phyloP scores from a whole-genome alignment of 64 coral and sea anemone genomes.

The Stylophora pistillata region DNA sequence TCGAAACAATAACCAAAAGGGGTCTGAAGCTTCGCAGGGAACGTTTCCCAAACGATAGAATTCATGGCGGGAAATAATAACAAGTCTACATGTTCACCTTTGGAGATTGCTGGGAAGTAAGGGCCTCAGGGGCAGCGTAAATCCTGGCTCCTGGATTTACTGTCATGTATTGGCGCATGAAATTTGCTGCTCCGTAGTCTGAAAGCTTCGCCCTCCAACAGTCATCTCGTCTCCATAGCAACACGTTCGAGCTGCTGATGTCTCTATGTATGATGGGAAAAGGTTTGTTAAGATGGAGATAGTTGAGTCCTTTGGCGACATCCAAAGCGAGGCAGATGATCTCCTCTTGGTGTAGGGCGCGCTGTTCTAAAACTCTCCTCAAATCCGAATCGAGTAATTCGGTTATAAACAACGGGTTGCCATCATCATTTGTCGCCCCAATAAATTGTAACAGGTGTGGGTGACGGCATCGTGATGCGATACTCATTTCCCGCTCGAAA shows the following conservation, averaged over 20 bases:
- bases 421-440: conserved; percentile 88
- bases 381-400: conserved; percentile 85
- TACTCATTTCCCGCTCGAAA: conserved; percentile 97
- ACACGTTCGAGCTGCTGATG: conserved; percentile 94
- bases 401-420: conserved; percentile 76
- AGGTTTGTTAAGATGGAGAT: conserved; percentile 90
- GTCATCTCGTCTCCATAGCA: conserved; percentile 91
- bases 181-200: conserved; percentile 96
- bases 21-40: too few relatives aligned
- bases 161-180: conserved; percentile 97
- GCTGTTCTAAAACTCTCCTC: conserved; percentile 69
- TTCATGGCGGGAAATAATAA: too few relatives aligned
- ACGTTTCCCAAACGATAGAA: background rate
- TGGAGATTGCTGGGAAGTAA: conserved; percentile 85
- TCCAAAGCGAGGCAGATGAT: conserved; percentile 72
- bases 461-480: conserved; percentile 85
- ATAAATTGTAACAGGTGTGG: conserved; percentile 93
- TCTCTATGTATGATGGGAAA: conserved; percentile 98
- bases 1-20: too few relatives aligned
- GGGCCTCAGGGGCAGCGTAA: conserved; percentile 89
- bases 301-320: conserved; percentile 84
- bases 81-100: conserved; percentile 52
- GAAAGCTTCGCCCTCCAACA: conserved; percentile 91
- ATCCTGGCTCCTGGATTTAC: conserved; percentile 86
- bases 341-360: conserved; percentile 80